Evolutionary conservation across 2,113 vertebrate species (phyloP).

Genomic region (Pteronura brasiliensis): DNA sequence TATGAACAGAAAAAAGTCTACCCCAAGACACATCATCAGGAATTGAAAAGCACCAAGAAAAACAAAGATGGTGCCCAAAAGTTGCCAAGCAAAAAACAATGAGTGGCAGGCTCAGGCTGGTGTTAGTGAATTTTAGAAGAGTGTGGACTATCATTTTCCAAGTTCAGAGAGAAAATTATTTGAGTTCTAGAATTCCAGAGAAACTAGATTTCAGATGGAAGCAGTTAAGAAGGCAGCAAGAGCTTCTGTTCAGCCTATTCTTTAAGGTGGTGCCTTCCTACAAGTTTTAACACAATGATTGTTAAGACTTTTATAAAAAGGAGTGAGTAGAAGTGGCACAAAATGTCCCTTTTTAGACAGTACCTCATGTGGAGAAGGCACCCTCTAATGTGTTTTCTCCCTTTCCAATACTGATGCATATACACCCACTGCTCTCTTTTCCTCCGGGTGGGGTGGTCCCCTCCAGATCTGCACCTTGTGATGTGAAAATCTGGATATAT

Average conservation of each 20-base stretch:
- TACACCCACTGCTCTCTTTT: rapidly evolving
- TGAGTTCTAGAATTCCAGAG: not conserved
- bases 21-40: not conserved
- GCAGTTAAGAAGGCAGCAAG: not conserved
- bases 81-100: not conserved
- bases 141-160: not conserved
- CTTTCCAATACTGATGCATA: not conserved
- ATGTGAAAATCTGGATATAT: not conserved
- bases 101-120: not conserved
- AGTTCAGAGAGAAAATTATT: not conserved
- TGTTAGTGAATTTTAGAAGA: not conserved
- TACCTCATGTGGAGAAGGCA: not conserved
- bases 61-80: not conserved
- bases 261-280: not conserved
- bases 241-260: not conserved
- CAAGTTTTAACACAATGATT: not conserved
- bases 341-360: not conserved
- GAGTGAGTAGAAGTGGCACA: not conserved
- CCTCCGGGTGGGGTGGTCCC: not conserved
- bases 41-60: not conserved
- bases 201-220: not conserved
- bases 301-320: not conserved
- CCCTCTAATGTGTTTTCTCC: not conserved
- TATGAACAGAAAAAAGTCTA: not conserved
- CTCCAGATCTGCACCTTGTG: not conserved